These are phyloP conservation scores for Neotoma lepida DNA, from an alignment of 2,113 vertebrate genomes.

Conservation along the genomic window DNA sequence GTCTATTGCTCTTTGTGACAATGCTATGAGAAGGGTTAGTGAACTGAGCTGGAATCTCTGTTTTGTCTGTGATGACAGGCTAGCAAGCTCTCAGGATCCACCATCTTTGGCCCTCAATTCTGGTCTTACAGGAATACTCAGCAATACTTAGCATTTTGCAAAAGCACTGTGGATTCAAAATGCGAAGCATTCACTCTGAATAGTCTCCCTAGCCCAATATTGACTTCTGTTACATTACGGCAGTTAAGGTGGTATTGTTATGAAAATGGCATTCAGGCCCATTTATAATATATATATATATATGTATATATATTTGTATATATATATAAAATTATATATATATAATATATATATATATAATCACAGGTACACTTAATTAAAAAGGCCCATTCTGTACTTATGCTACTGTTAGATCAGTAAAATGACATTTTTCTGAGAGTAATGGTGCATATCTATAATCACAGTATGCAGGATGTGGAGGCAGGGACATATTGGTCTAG, in stretches of 20 bases:
- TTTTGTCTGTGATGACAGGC: background rate
- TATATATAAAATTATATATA: background rate
- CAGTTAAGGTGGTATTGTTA: background rate
- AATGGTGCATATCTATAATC: background rate
- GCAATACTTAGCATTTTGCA: background rate
- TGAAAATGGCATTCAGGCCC: background rate
- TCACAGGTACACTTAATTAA: background rate
- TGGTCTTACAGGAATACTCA: no score
- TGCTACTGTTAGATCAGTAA: background rate
- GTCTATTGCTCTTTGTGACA: background rate
- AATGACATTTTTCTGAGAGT: background rate
- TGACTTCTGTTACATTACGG: background rate
- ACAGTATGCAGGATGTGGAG: background rate
- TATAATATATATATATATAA: background rate
- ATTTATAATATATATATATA: background rate
- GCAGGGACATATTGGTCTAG: background rate
- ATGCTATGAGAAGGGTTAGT: background rate
- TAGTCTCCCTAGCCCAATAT: background rate
- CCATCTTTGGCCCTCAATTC: no score
- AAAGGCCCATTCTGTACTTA: background rate
- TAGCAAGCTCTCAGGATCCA: background rate
- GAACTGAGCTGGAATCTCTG: background rate
- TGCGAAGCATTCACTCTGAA: background rate
- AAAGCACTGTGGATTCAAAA: background rate
- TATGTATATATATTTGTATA: background rate